These are phyloP conservation scores for Hetaerina americana DNA, from an alignment of 1,140 invertebrate species.

Conservation along the genomic window DNA sequence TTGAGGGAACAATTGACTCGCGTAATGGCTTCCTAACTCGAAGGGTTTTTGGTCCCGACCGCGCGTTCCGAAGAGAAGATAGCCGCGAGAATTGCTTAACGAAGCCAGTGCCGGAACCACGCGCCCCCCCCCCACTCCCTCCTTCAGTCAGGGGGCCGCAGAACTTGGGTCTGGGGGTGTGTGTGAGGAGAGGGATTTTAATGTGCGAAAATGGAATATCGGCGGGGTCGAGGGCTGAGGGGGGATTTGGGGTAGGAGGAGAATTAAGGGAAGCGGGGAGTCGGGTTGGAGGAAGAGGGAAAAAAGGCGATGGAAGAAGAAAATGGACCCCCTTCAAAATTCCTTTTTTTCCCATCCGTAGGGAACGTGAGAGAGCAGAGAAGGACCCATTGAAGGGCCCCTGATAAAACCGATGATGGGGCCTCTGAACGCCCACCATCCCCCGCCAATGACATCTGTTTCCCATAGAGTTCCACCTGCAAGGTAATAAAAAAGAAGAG, in stretches of 20 bases:
- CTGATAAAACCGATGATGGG: background rate
- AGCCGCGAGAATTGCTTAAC: background rate
- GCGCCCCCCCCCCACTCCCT: too few relatives aligned
- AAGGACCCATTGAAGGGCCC: background rate
- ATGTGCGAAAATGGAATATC: too few relatives aligned
- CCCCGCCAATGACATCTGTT: background rate
- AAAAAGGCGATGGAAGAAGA: background rate
- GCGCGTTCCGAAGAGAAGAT: background rate
- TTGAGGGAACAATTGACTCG: background rate
- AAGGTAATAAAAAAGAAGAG: background rate
- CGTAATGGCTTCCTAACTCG: background rate
- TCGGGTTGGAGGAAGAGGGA: background rate
- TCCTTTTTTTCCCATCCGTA: background rate
- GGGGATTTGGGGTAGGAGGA: too few relatives aligned
- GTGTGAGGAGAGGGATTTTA: too few relatives aligned
- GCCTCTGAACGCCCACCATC: background rate
- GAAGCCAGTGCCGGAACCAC: background rate
- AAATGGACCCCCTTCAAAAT: too few relatives aligned
- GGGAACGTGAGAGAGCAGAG: too few relatives aligned
- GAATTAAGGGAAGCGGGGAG: too few relatives aligned
- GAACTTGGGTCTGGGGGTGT: too few relatives aligned
- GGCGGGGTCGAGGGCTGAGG: too few relatives aligned
- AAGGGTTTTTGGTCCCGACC: background rate
- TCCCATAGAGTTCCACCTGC: background rate
- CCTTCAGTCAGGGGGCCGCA: too few relatives aligned